Evolutionary conservation across 2,888 invertebrate genomes (phyloP), one percentile per base, ranked within the genome.

Genomic region (Geophilus truncorum): DNA sequence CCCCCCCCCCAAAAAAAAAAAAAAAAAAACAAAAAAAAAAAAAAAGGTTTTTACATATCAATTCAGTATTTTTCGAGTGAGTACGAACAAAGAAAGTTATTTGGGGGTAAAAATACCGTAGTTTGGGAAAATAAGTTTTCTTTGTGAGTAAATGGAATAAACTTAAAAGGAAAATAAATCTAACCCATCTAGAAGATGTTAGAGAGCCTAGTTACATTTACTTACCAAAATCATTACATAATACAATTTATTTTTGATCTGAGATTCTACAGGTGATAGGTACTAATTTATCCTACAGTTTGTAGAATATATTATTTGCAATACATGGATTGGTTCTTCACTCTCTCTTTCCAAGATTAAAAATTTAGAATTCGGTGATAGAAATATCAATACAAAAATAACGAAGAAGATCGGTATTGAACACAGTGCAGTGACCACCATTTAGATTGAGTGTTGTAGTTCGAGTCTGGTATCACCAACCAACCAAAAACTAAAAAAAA

Each of bases 361-460:
- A 80, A 94, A 96, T 87, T 96, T 96, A 0, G 96, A 96, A 84
- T 96, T 96, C 88, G 96, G 96, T 4, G 96, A 96, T 85, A 88
- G 86, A 30, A 86, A 91, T 87, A 94, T 91, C 36, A 96, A 90
- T 83, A 95, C 89, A 82, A 92, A 91, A 80, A 94, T 95, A 81
- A 96, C 96, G 82, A 95, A 87, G 87, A 96, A 93, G 80, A 95
- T 95, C 80, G 96, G 96, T 85, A 94, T 87, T 84, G 96, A 93
- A 90, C 96, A 96, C 82, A 95, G 91, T 84, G 95, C 89, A 85
- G 96, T 89, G 88, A 96, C 96, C 85, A 96, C 45, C 45, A 62
- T 62, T 23, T 62, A 2, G 23, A 25, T 4, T 25, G 6, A 7
- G 9, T 1, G 6, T 77, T 32, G 36, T 32, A 21, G 30, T 32